A percentile compares a stretch with the other conserved stretches of the same genome.
Evolutionary conservation across 2,113 vertebrate species (phyloP).

Genomic region (Suricata suricatta): DNA sequence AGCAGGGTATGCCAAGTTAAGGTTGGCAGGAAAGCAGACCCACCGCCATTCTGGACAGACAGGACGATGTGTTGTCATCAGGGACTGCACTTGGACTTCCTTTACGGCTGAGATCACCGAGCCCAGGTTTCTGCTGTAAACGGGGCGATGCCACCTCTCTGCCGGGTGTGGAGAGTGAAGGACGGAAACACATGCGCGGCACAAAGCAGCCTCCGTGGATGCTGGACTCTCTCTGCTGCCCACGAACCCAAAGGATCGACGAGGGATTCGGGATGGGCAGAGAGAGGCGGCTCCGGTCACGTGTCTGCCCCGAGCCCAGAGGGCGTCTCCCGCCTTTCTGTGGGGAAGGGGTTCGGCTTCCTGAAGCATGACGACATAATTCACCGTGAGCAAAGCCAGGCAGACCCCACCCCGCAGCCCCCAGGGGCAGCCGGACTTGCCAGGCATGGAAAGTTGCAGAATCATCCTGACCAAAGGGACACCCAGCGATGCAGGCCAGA

Average conservation of each 20-base stretch:
- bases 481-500: not conserved
- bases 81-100: rapidly evolving
- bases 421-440: not conserved
- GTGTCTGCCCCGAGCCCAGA: not conserved
- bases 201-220: rapidly evolving
- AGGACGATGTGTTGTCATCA: rapidly evolving
- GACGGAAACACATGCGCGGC: not conserved
- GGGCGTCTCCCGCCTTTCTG: not conserved
- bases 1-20: too few relatives aligned
- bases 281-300: rapidly evolving
- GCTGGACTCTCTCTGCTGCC: not conserved
- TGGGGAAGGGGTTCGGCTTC: not conserved
- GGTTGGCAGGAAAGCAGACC: not conserved
- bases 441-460: not conserved
- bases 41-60: rapidly evolving
- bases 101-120: rapidly evolving
- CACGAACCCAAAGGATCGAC: not conserved
- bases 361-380: not conserved
- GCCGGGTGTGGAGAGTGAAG: not conserved
- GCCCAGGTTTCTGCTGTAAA: not conserved
- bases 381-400: not conserved
- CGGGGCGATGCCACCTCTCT: rapidly evolving
- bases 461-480: rapidly evolving
- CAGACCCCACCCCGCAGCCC: not conserved
- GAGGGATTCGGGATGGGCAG: rapidly evolving